Conservation (phyloP, 1,140 invertebrate genomes). For the Drosophila azteca region DNA sequence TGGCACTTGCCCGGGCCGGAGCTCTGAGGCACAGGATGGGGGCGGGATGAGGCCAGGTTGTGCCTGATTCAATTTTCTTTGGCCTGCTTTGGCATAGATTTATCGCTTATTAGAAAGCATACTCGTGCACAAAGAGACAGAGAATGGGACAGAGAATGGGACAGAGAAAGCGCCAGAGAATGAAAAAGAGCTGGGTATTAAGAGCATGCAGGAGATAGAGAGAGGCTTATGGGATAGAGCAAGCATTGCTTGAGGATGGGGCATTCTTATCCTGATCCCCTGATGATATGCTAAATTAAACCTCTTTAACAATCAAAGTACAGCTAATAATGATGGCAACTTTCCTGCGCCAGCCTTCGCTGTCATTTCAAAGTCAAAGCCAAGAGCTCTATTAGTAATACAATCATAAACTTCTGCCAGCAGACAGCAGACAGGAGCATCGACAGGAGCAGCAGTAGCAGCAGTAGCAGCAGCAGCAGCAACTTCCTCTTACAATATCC, state of each 20-base stretch:
- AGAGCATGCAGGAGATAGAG: constrained; percentile 3
- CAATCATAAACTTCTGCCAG: constrained; percentile 53
- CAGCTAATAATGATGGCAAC: constrained; percentile 13
- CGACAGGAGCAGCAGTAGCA: background rate
- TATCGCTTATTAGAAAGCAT: constrained; percentile 67
- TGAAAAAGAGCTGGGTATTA: background rate
- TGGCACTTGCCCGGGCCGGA: constrained; percentile 43
- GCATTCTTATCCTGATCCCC: background rate
- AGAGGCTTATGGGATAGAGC: constrained; percentile 24
- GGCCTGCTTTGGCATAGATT: constrained; percentile 50
- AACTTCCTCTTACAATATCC: constrained; percentile 14
- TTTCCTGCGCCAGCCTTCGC: constrained; percentile 4
- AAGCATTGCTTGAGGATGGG: constrained; percentile 29
- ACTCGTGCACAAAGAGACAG: constrained; percentile 4
- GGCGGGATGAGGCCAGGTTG: constrained; percentile 21
- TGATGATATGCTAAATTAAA: constrained; percentile 10
- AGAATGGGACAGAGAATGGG: no score
- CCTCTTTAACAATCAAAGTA: constrained; percentile 20
- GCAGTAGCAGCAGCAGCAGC: background rate
- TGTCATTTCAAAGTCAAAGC: constrained; percentile 36
- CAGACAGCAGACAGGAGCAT: background rate
- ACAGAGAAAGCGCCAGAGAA: no score
- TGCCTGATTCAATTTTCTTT: constrained; percentile 39
- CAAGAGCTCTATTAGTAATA: constrained; percentile 47
- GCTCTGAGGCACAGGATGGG: constrained; percentile 11